These are phyloP conservation scores for Entomobrya multifasciata DNA, from an alignment of 2,888 invertebrate genomes.

Conservation along the genomic window DNA sequence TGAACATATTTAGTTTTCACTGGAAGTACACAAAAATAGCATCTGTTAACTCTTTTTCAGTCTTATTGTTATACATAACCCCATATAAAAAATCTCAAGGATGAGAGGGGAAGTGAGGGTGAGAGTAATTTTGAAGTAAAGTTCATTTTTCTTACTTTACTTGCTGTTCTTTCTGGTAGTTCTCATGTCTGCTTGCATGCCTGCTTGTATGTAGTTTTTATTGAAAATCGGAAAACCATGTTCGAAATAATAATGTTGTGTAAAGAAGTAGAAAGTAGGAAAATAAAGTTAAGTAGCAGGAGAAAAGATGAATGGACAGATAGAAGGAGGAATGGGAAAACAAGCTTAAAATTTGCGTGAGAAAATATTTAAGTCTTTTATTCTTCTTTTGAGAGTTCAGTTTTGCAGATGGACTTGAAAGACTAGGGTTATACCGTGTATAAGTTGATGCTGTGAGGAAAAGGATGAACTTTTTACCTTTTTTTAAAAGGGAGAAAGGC, in stretches of 20 bases:
- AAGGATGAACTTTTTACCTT: neutral
- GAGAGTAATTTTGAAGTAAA: conserved; percentile 21
- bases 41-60: conserved; percentile 33
- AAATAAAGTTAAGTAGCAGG: conserved; percentile 3
- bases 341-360: conserved; percentile 64
- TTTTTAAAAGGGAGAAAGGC: too few relatives aligned
- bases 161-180: neutral
- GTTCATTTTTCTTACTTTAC: conserved; percentile 37
- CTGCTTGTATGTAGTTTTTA: neutral
- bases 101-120: neutral
- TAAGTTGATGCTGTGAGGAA: too few relatives aligned
- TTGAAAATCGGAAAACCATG: conserved; percentile 45
- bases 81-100: neutral
- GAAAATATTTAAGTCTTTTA: conserved; percentile 34
- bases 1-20: conserved; percentile 12
- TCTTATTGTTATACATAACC: conserved; percentile 39
- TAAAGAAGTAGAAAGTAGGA: neutral
- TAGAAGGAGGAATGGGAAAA: conserved; percentile 36
- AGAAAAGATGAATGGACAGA: conserved; percentile 49
- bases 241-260: neutral
- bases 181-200: neutral
- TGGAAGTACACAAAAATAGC: neutral
- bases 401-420: neutral
- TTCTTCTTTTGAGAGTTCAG: neutral
- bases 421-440: too few relatives aligned